These are phyloP conservation scores for Phyllostomus discolor DNA, from an alignment of 2,113 vertebrate species.

Conservation along the genomic window DNA sequence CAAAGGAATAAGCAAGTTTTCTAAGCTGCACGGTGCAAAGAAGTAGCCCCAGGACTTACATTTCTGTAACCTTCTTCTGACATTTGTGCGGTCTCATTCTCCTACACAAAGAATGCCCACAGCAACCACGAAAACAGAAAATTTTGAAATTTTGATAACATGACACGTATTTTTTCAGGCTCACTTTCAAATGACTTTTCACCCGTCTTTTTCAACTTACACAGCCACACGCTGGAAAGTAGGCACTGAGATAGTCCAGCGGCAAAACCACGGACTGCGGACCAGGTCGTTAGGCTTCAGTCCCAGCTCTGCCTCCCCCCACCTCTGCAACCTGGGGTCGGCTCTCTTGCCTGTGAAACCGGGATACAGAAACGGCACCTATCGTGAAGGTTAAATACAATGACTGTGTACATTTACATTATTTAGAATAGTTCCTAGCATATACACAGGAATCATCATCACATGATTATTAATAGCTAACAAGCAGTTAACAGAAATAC, in stretches of 20 bases:
- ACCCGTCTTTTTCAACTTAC: not conserved
- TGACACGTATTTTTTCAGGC: not conserved
- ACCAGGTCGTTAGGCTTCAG: not conserved
- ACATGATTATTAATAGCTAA: not conserved
- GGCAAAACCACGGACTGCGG: not conserved
- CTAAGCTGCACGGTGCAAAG: not conserved
- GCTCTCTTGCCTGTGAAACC: not conserved
- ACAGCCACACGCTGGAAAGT: not conserved
- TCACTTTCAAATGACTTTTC: conserved; percentile 15
- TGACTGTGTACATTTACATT: not conserved
- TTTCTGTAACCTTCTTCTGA: not conserved
- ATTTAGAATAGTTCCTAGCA: not conserved
- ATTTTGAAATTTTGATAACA: not conserved
- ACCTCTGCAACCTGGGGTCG: not conserved
- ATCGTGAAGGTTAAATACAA: not conserved
- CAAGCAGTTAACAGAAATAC: not conserved
- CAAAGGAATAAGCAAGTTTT: conserved; percentile 36
- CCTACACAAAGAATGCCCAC: not conserved
- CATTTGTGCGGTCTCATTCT: not conserved
- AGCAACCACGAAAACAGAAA: not conserved
- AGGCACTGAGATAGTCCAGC: not conserved
- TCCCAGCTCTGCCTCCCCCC: not conserved
- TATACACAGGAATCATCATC: not conserved
- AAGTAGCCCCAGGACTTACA: not conserved
- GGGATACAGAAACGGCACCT: not conserved